Base-by-base conservation (phyloP, 2,113 vertebrate species). In the Phaethon lepturus region DNA sequence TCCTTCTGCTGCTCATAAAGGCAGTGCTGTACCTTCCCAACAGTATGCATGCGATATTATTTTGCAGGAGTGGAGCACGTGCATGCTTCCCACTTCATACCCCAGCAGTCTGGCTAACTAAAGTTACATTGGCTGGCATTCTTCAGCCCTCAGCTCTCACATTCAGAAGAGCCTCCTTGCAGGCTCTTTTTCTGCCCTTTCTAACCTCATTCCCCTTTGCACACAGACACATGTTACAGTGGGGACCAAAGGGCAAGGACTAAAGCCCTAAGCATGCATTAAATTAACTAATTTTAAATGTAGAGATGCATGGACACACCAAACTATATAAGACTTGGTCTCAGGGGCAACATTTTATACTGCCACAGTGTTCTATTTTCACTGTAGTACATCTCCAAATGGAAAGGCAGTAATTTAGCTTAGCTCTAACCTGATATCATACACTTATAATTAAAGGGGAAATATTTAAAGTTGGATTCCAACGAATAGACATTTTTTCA, bases 231-330 rank as follows among this genome's bases (percentile, higher is more conserved):
- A 78, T 3, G 0, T 67, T 86, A 52, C 63, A 68, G 45, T 2
- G 47, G 77, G 40, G 90, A 71, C 71, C 1, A 2, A 53, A 96
- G 68, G 92, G 80, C 88, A 95, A 88, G 75, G 63, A 73, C 77
- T 86, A 53, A 93, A 88, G 64, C 84, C 94, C 84, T 45, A 81
- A 88, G 72, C 26, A 35, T 50, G 86, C 90, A 96, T 93, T 90
- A 66, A 78, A 95, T 95, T 59, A 95, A 84, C 91, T 96, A 7
- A 71, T 72, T 95, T 96, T 78, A 91, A 84, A 96, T 94, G 90
- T 88, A 93, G 53, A 93, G 63, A 66, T 45, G 45, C 80, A 86
- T 3, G 31, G 88, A 73, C 68, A 53, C 81, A 86, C 49, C 33
- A 53, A 67, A 59, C n/a, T 83, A 3, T 66, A 10, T 18, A 80